Percentiles rank a stretch among this genome's conserved stretches.
phyloP scores from a whole-genome alignment of 2,888 invertebrate genomes.

The Caenorhabditis afra region DNA sequence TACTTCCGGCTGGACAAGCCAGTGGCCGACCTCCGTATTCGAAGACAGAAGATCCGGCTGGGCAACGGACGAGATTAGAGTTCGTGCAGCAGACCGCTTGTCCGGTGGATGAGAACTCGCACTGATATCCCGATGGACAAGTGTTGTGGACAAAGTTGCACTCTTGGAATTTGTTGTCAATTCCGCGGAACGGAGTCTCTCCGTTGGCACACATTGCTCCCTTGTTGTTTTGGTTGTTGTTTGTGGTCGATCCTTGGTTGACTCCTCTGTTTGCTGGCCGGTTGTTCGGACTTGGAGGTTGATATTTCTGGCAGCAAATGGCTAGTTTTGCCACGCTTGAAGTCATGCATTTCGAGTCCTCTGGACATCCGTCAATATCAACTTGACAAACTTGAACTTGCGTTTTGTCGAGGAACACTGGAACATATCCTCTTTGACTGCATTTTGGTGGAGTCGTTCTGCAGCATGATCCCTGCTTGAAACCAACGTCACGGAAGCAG shows the following conservation, averaged over 20 bases:
- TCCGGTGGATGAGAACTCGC: slow-evolving; percentile 73
- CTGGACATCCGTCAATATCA: slow-evolving; percentile 66
- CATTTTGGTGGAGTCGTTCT: slow-evolving; percentile 68
- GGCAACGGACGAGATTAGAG: slow-evolving; percentile 70
- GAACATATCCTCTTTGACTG: slow-evolving; percentile 64
- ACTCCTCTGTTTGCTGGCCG: slow-evolving; percentile 39
- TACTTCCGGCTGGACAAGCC: slow-evolving; percentile 77
- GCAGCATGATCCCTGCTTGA: slow-evolving; percentile 69
- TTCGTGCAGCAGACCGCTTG: slow-evolving; percentile 72
- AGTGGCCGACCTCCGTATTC: slow-evolving; percentile 78
- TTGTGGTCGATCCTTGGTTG: slow-evolving; percentile 53
- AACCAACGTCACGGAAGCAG: slow-evolving; percentile 66
- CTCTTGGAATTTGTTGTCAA: slow-evolving; percentile 62
- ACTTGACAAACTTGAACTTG: slow-evolving; percentile 73
- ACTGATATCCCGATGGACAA: slow-evolving; percentile 78
- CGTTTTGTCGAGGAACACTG: slow-evolving; percentile 68
- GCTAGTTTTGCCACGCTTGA: slow-evolving; percentile 68
- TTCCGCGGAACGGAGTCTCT: slow-evolving; percentile 58
- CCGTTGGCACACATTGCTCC: slow-evolving; percentile 65
- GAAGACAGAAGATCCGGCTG: slow-evolving; percentile 73
- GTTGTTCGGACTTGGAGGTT: slow-evolving; percentile 55
- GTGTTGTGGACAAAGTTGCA: slow-evolving; percentile 79
- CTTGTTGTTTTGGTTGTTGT: slow-evolving; percentile 43
- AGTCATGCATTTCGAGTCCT: slow-evolving; percentile 70
- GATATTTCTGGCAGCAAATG: slow-evolving; percentile 72